Conservation (phyloP, 2,797 vertebrate species). For the Hirundo rustica region DNA sequence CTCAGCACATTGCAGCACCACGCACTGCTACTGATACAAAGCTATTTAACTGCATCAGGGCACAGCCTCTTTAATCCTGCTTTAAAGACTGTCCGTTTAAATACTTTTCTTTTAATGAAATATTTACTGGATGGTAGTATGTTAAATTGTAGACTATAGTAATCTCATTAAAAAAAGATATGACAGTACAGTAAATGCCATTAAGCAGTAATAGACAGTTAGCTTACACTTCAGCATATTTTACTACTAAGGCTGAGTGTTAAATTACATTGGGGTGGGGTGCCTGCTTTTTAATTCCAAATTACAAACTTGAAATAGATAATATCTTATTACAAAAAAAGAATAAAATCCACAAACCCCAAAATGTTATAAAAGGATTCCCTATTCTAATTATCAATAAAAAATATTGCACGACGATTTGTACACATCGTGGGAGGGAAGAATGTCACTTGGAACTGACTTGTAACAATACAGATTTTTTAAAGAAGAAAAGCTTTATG, state of each 20-base stretch:
- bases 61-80: not conserved
- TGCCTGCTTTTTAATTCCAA: not conserved
- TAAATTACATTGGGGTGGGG: not conserved
- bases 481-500: not conserved
- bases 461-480: not conserved
- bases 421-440: not conserved
- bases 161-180: conserved; percentile 54
- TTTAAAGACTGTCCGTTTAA: conserved; percentile 45
- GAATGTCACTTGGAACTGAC: not conserved
- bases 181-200: conserved; percentile 30
- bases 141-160: conserved; percentile 52
- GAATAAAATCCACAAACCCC: not conserved
- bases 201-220: conserved; percentile 37
- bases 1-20: not conserved
- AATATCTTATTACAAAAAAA: not conserved
- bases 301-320: not conserved
- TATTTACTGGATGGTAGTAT: conserved; percentile 43
- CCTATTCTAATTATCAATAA: not conserved
- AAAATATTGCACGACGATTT: not conserved
- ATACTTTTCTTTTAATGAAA: conserved; percentile 45
- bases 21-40: not conserved
- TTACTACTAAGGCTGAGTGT: not conserved
- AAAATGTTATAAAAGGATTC: not conserved
- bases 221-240: conserved; percentile 18
- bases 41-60: not conserved